Percentiles rank a stretch among this genome's conserved stretches.
These are phyloP conservation scores for Omphaloscelis lunosa DNA, from an alignment of 2,888 invertebrate genomes.

Conservation along the genomic window DNA sequence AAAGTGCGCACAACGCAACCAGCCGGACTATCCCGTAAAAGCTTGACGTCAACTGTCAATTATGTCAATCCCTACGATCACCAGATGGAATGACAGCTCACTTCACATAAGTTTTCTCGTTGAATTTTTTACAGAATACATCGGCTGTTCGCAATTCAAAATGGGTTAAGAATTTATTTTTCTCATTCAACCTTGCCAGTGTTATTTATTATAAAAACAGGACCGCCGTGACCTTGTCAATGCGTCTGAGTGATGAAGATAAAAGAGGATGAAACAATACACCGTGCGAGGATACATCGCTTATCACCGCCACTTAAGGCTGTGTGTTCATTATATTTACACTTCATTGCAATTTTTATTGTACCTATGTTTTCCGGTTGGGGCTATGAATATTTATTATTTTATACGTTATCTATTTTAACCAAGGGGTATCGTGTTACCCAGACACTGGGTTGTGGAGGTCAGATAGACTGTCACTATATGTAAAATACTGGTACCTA, in stretches of 20 bases:
- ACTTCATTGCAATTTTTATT: slow-evolving; percentile 47
- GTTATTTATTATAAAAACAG: slow-evolving; percentile 65
- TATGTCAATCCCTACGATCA: no score
- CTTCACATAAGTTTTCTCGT: not conserved
- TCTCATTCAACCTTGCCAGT: slow-evolving; percentile 63
- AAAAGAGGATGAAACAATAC: slow-evolving; percentile 74
- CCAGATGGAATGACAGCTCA: not conserved
- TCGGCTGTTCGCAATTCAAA: slow-evolving; percentile 35
- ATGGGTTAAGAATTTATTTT: slow-evolving; percentile 56
- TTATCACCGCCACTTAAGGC: slow-evolving; percentile 70
- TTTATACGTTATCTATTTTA: not conserved
- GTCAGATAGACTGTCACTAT: no score
- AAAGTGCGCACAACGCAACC: not conserved
- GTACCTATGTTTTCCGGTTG: slow-evolving; percentile 19
- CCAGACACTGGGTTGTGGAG: no score
- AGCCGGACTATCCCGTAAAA: no score
- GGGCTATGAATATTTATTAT: not conserved
- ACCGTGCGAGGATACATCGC: slow-evolving; percentile 65
- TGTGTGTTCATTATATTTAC: slow-evolving; percentile 49
- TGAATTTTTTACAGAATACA: not conserved
- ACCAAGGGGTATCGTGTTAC: no score
- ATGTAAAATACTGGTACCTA: no score
- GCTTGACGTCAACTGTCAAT: not conserved
- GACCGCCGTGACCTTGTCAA: slow-evolving; percentile 78
- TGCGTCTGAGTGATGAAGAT: slow-evolving; percentile 76